A percentile compares a stretch with the other conserved stretches of the same genome.
phyloP scores from a whole-genome alignment of 2,888 invertebrate genomes.

The Lampropteryx suffumata region DNA sequence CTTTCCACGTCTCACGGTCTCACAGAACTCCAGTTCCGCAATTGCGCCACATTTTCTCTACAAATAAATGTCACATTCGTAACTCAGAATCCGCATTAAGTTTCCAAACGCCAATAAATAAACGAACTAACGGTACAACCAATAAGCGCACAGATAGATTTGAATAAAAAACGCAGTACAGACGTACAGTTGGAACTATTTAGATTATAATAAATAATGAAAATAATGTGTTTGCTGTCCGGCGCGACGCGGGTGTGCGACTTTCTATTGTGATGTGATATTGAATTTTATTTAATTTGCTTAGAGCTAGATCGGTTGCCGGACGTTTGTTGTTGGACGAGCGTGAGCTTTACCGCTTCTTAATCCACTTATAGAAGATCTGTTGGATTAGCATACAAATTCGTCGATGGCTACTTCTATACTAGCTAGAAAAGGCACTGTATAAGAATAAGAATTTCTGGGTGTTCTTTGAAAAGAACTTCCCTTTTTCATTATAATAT shows the following conservation, averaged over 20 bases:
- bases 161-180: conserved; percentile 50
- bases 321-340: conserved; percentile 3
- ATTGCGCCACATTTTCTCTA: conserved; percentile 28
- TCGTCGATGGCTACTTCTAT: conserved; percentile 2
- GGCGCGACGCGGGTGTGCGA: conserved; percentile 34
- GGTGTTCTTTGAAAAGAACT: not conserved
- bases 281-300: conserved; percentile 38
- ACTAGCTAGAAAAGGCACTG: not conserved
- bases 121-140: conserved; percentile 42
- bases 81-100: conserved; percentile 41
- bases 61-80: conserved; percentile 32
- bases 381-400: conserved; percentile 17
- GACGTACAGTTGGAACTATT: conserved; percentile 45
- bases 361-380: conserved; percentile 20
- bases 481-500: not conserved
- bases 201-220: conserved; percentile 52
- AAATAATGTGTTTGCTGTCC: conserved; percentile 44
- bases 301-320: conserved; percentile 15
- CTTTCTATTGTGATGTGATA: conserved; percentile 55
- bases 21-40: conserved; percentile 17
- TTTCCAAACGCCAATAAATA: conserved; percentile 47
- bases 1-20: conserved; percentile 20
- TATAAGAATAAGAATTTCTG: not conserved
- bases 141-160: conserved; percentile 45
- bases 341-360: conserved; percentile 11